Base-by-base conservation (phyloP, 53 echinoderm and acorn worm species). In the Crossaster papposus region DNA sequence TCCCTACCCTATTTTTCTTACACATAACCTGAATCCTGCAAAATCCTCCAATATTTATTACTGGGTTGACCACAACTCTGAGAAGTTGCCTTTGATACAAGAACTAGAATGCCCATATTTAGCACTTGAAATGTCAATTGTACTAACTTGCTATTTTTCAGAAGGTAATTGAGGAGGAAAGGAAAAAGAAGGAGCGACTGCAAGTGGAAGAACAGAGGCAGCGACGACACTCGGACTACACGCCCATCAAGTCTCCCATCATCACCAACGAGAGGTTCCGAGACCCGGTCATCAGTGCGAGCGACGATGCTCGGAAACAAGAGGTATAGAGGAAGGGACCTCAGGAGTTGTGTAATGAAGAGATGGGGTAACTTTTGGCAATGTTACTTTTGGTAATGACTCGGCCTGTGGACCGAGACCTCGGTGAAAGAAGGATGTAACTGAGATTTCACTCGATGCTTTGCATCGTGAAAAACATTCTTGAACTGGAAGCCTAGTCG, bases 191-290 rank as follows among this genome's bases (percentile, higher is more conserved):
- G 33, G 90, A 89, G 34, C 72, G 68, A 30, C 82, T 82, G 0
- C 93, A 95, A 35, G 86, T 77, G 4, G 95, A 97, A 32, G 91
- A 91, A 4, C 94, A 95, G 54, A 89, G 88, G 71, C 89, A 88
- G 29, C 91, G 94, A 54, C 85, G 97, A 36, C 97, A 95, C 87
- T 95, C 97, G 0, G 97, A 97, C 78, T 94, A 89, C 91, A 89
- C 89, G 32, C 91, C 97, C 26, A 82, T 90, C 64, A 97, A 95
- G 83, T 94, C 95, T 31, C 97, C 95, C 12, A 94, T 93, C 89
- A 97, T 97, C 70, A 95, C 93, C 24, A 93, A 97, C 34, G 97
- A 95, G 23, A 82, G 95, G 51, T 96, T 96, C 73, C 83, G 93
- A 15, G 93, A 95, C 82, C 93, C 91, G 10, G 85, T 89, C 50